Evolutionary conservation across 2,797 vertebrate species (phyloP).

Genomic region (Acropternis orthonyx): DNA sequence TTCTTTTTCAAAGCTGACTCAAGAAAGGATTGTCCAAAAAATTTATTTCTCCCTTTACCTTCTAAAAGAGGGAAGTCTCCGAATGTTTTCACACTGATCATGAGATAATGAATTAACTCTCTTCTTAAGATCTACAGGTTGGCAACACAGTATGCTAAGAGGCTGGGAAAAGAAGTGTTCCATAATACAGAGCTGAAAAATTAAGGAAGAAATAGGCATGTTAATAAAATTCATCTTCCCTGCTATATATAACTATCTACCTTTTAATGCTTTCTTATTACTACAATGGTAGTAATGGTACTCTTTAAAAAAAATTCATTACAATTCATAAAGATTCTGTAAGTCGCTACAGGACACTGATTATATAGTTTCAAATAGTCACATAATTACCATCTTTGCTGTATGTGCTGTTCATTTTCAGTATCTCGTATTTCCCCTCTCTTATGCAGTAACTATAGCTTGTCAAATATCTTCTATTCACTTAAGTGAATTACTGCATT

Average conservation of each 20-base stretch:
- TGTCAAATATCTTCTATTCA: neutral
- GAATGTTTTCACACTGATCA: conserved; percentile 85
- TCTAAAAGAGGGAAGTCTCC: conserved; percentile 89
- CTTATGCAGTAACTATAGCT: neutral
- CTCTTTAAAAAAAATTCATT: neutral
- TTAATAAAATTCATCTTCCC: neutral
- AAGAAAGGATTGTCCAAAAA: neutral
- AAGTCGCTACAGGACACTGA: neutral
- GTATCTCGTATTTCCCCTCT: neutral
- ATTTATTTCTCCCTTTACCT: conserved; percentile 76
- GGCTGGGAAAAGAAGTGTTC: conserved; percentile 93
- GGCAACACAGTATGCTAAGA: conserved; percentile 90
- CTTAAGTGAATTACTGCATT: neutral
- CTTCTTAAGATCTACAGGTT: conserved; percentile 74
- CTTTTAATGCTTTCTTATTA: neutral
- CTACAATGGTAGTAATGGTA: neutral
- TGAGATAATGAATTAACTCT: conserved; percentile 78
- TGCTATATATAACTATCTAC: neutral
- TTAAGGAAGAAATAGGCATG: neutral
- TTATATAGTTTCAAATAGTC: neutral
- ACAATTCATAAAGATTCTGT: neutral
- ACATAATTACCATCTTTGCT: neutral
- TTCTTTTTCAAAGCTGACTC: neutral
- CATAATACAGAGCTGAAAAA: conserved; percentile 86
- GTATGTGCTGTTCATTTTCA: neutral